Conservation (phyloP, 2,797 vertebrate species). For the Acanthurus leucopareius region DNA sequence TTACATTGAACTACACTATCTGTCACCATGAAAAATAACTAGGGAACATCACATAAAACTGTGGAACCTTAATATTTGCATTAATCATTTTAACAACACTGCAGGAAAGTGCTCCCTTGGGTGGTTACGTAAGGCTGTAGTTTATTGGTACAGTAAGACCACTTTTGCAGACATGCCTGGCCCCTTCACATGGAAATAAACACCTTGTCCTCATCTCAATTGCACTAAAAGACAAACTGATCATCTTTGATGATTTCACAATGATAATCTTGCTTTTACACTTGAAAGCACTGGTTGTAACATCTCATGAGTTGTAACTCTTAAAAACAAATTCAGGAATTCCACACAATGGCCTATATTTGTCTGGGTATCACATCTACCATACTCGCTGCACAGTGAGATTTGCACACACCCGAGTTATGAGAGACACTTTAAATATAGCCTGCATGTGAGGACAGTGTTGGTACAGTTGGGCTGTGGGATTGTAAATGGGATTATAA, state of each 20-base stretch:
- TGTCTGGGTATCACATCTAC: slow-evolving; percentile 63
- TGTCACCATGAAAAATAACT: slow-evolving; percentile 56
- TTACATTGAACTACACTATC: slow-evolving; percentile 2
- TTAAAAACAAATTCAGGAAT: slow-evolving; percentile 60
- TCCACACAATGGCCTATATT: slow-evolving; percentile 62
- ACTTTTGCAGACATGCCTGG: slow-evolving; percentile 42
- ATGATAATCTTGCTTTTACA: slow-evolving; percentile 1
- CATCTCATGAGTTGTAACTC: slow-evolving; percentile 32
- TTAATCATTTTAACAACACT: slow-evolving; percentile 69
- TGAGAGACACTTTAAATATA: slow-evolving; percentile 84
- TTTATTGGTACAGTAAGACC: slow-evolving; percentile 27
- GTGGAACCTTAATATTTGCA: slow-evolving; percentile 50
- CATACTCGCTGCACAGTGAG: slow-evolving; percentile 54
- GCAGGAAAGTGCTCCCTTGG: slow-evolving; percentile 55
- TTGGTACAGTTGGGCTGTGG: slow-evolving; percentile 87
- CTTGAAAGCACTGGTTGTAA: slow-evolving; percentile 15
- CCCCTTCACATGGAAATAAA: not conserved
- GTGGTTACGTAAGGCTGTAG: slow-evolving; percentile 40
- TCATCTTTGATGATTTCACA: too few relatives aligned
- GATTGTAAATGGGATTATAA: slow-evolving; percentile 87
- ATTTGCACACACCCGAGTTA: slow-evolving; percentile 70
- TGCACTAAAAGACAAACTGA: slow-evolving; percentile 21
- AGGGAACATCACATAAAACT: slow-evolving; percentile 39
- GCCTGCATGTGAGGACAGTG: slow-evolving; percentile 75
- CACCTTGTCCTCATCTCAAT: slow-evolving; percentile 24